These are phyloP conservation scores for Notiomystis cincta DNA, from an alignment of 2,113 vertebrate species.

Conservation along the genomic window DNA sequence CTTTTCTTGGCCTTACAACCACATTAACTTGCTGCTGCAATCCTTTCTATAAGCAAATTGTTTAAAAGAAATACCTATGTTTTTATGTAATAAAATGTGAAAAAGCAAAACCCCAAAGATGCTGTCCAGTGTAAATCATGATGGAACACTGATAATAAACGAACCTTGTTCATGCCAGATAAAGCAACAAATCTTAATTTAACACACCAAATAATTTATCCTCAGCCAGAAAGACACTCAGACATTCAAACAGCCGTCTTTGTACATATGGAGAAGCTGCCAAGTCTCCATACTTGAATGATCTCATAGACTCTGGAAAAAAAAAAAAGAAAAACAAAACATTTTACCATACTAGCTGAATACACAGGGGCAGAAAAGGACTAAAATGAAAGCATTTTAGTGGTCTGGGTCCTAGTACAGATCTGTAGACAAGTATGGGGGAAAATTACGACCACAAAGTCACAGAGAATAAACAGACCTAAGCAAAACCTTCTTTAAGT, in stretches of 20 bases:
- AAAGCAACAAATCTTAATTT: conserved; percentile 41
- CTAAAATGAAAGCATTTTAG: background rate
- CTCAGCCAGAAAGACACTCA: conserved; percentile 28
- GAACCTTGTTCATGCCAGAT: background rate
- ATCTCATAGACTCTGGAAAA: conserved; percentile 59
- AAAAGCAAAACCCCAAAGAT: background rate
- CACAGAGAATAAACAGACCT: background rate
- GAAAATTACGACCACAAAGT: background rate
- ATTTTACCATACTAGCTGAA: conserved; percentile 34
- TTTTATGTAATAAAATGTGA: background rate
- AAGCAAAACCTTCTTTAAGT: background rate
- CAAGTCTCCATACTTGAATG: conserved; percentile 69
- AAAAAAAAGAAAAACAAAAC: conserved; percentile 29
- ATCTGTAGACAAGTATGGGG: background rate
- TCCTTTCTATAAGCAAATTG: background rate
- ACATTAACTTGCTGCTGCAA: background rate
- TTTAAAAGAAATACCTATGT: background rate
- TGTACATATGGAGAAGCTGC: conserved; percentile 46
- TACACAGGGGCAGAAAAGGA: background rate
- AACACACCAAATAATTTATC: conserved; percentile 44
- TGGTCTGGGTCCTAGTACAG: background rate
- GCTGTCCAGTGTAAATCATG: background rate
- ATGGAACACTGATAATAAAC: background rate
- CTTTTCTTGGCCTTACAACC: background rate
- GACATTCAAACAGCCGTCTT: conserved; percentile 44